phyloP scores from a whole-genome alignment of 64 coral and sea anemone genomes.

The Astreopora myriophthalma region DNA sequence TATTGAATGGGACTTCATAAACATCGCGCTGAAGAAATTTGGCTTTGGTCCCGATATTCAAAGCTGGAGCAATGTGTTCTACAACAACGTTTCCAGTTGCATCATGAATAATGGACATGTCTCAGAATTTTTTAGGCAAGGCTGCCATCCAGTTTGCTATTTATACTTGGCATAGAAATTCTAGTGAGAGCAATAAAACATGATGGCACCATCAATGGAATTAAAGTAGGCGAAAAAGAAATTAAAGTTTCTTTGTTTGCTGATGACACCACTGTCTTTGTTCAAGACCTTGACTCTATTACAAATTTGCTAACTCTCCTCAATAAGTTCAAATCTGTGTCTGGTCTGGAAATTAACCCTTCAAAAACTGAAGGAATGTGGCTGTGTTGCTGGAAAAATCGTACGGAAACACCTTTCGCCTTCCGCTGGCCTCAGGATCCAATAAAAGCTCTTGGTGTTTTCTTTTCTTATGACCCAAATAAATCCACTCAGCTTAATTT shows the following conservation, averaged over 20 bases:
- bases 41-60: neutral
- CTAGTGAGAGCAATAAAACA: slow-evolving; percentile 16
- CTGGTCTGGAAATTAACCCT: neutral
- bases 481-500: neutral
- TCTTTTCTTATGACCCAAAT: neutral
- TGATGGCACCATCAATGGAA: neutral
- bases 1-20: slow-evolving; percentile 14
- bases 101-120: slow-evolving; percentile 21
- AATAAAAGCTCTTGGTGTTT: slow-evolving; percentile 4
- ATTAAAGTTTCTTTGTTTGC: slow-evolving; percentile 5
- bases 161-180: slow-evolving; percentile 31
- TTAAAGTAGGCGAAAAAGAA: slow-evolving; percentile 3
- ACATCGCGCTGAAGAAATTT: neutral
- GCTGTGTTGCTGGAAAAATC: neutral
- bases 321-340: neutral
- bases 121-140: slow-evolving; percentile 20
- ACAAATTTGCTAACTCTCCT: neutral
- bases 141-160: slow-evolving; percentile 6
- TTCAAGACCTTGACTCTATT: neutral
- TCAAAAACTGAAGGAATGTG: neutral
- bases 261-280: neutral
- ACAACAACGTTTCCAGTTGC: neutral
- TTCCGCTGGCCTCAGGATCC: neutral
- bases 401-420: neutral
- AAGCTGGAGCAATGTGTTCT: neutral